These are phyloP conservation scores for Lasioglossum morio DNA, from an alignment of 2,888 invertebrate species.

Conservation along the genomic window DNA sequence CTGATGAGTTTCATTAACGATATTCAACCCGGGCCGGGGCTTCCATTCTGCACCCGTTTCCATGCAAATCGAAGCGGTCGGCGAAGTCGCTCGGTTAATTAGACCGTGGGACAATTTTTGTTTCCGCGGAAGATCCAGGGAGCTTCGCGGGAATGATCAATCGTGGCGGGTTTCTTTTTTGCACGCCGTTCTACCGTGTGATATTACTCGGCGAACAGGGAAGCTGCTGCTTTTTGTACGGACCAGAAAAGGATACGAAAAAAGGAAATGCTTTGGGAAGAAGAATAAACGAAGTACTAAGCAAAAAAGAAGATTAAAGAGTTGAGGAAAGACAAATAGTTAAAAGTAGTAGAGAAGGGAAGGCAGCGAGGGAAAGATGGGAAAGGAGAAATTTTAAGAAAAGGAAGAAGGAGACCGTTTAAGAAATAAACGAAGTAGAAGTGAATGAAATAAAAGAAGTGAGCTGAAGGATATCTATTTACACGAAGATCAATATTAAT, in stretches of 20 bases:
- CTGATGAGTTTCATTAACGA: constrained; percentile 15
- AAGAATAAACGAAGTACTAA: neutral
- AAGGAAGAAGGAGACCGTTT: neutral
- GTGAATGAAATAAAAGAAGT: neutral
- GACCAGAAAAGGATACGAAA: neutral
- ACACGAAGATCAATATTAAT: no score
- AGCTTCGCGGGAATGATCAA: neutral
- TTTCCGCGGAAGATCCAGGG: neutral
- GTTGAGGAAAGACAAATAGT: neutral
- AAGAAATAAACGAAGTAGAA: neutral
- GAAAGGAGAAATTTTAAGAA: neutral
- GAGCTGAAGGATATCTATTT: no score
- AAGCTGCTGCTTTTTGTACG: neutral
- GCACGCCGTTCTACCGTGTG: neutral
- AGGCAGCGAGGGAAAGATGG: neutral
- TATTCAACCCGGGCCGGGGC: neutral
- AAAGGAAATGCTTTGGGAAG: neutral
- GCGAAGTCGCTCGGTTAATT: constrained; percentile 14
- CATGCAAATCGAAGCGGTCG: neutral
- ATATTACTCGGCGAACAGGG: neutral
- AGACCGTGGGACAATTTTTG: neutral
- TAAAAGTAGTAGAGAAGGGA: neutral
- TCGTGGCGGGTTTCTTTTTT: neutral
- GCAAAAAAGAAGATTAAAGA: neutral
- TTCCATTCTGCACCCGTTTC: neutral